Percentiles rank a stretch among this genome's conserved stretches.
Evolutionary conservation across 2,797 vertebrate species (phyloP).

Genomic region (Clarias platycephalus): DNA sequence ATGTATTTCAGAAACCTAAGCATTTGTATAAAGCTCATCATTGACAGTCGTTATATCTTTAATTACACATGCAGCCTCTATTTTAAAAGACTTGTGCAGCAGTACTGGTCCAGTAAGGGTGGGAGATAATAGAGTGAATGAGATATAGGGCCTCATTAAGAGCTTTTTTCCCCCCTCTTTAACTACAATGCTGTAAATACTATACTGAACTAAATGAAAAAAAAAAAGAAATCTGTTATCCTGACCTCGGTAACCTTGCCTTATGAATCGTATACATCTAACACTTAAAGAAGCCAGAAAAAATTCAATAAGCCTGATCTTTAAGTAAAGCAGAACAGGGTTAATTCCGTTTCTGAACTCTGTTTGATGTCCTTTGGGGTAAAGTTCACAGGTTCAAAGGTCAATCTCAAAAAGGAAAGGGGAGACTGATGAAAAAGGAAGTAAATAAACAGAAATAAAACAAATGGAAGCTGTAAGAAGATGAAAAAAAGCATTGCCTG

Average conservation of each 20-base stretch:
- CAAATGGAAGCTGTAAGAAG: constrained; percentile 22
- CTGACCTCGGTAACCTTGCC: not conserved
- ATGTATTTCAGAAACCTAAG: not conserved
- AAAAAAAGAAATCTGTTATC: not conserved
- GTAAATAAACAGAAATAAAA: constrained; percentile 41
- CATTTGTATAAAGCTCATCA: not conserved
- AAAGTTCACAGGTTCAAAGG: constrained; percentile 28
- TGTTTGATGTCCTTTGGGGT: constrained; percentile 2
- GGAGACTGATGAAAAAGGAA: constrained; percentile 35
- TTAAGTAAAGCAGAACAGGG: not conserved
- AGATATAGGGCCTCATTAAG: constrained; percentile 67
- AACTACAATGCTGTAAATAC: constrained; percentile 55
- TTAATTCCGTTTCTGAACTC: constrained; percentile 12
- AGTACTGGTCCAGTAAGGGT: not conserved
- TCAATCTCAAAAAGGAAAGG: constrained; percentile 6
- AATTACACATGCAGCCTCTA: not conserved
- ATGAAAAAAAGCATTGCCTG: constrained; percentile 29
- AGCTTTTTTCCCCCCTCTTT: constrained; percentile 57
- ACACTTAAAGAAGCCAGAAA: constrained; percentile 6
- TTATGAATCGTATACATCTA: not conserved
- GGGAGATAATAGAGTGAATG: constrained; percentile 14
- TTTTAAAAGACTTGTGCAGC: not conserved
- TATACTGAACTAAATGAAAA: not conserved
- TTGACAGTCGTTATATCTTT: not conserved
- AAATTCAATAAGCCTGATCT: constrained; percentile 25